A percentile compares a stretch with the other conserved stretches of the same genome.
Evolutionary conservation across 1,140 invertebrate species (phyloP).

Genomic region (Microplitis demolitor): DNA sequence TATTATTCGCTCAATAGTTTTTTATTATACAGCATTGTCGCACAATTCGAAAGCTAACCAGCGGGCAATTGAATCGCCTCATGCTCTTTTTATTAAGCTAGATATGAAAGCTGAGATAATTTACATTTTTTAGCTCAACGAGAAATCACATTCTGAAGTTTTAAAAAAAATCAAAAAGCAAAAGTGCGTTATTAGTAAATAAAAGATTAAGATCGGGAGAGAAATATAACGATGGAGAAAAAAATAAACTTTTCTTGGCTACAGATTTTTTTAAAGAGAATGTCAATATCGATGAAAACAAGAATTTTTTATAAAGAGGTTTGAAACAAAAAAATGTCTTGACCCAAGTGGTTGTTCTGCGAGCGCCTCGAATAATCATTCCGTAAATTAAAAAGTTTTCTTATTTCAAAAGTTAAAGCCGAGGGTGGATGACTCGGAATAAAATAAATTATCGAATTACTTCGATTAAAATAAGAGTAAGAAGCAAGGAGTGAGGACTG

Average conservation of each 20-base stretch:
- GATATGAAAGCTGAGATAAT: no score
- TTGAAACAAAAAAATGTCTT: constrained; percentile 15
- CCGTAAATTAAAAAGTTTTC: constrained; percentile 49
- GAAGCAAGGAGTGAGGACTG: not conserved
- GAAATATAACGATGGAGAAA: no score
- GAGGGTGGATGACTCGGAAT: constrained; percentile 32
- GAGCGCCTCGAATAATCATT: constrained; percentile 31
- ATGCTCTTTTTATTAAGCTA: no score
- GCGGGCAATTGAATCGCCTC: not conserved
- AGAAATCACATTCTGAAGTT: no score
- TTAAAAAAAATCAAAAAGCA: no score
- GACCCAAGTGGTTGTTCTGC: constrained; percentile 25
- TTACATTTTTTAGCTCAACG: no score
- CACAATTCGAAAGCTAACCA: not conserved
- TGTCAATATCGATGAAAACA: no score
- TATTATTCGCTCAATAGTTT: constrained; percentile 5
- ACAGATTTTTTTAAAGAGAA: no score
- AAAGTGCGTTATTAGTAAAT: no score
- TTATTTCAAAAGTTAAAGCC: constrained; percentile 34
- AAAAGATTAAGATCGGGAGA: no score
- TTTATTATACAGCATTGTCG: not conserved
- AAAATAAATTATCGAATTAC: constrained; percentile 52
- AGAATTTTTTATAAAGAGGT: no score
- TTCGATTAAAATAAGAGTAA: constrained; percentile 47
- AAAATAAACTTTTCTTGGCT: no score